Evolutionary conservation across 2,797 vertebrate genomes (phyloP), one percentile per base, ranked within the genome.

Genomic region (Sciurus carolinensis): DNA sequence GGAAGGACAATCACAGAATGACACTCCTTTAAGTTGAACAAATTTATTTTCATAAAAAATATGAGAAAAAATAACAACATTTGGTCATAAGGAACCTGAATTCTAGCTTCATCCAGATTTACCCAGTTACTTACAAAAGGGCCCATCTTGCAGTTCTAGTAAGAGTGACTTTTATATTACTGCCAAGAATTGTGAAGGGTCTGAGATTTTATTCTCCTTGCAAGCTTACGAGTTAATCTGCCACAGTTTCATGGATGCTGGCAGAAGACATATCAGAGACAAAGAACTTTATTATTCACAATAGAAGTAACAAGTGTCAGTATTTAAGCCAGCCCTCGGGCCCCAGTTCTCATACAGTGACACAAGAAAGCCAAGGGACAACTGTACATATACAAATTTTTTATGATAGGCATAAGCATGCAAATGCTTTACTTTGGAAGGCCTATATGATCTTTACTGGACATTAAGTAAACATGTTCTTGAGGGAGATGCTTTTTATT

Each of bases 151-250:
- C 71, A 92, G 42, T 44, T 96, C 66, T 95, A 59, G 91, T 54
- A 92, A 85, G 10, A 89, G n/a, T 54, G 2, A 36, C 39, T 87
- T 92, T 87, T 64, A 44, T 87, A 87, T 86, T 90, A 91, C 39
- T 76, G 7, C 24, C 24, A 64, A 90, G 64, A 97, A 87, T 18
- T 57, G 5, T 82, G 36, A 83, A 36, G 7, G 18, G 54, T 75
- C 66, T 95, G 33, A 85, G 79, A 82, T 64, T 95, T 94, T 72
- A 88, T 22, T 30, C 28, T 77, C 64, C 17, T 88, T 80, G 12
- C 30, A 96, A 92, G 33, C 17, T 93, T 87, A 84, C 71, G 85
- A 57, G 26, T 73, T 93, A 90, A n/a, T 71, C 79, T 87, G 26
- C 54, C n/a, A 80, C 15, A 86, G 28, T 90, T 90, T 87, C 22